These are phyloP conservation scores for Stomatorhinus walkeri DNA, from an alignment of 2,797 vertebrate species.

Conservation along the genomic window DNA sequence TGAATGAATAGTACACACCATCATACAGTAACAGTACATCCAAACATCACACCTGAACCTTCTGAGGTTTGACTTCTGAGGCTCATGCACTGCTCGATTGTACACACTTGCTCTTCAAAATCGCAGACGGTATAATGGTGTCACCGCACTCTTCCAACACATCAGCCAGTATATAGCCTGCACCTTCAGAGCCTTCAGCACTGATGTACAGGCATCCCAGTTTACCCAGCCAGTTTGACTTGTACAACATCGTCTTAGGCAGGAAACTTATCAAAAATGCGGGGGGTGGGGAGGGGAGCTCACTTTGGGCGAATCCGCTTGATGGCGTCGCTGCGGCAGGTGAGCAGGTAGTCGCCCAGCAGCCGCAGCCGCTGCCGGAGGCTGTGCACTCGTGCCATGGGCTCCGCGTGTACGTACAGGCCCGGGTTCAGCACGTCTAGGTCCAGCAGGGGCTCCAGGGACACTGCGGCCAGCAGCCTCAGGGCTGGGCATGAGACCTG, in stretches of 20 bases:
- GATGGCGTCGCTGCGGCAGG: conserved; percentile 79
- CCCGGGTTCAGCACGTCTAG: conserved; percentile 75
- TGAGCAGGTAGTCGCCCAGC: conserved; percentile 80
- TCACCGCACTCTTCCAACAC: not conserved
- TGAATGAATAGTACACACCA: not conserved
- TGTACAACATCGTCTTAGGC: not conserved
- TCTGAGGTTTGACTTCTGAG: not conserved
- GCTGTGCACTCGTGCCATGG: conserved; percentile 61
- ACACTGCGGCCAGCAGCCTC: conserved; percentile 70
- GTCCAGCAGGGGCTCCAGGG: conserved; percentile 77
- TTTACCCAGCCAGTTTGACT: not conserved
- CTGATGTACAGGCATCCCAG: not conserved
- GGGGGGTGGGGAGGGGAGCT: not conserved
- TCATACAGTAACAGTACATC: not conserved
- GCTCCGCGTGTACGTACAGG: conserved; percentile 69
- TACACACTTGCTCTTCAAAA: not conserved
- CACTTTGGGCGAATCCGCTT: conserved; percentile 64
- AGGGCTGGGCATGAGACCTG: conserved; percentile 78
- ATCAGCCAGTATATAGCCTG: not conserved
- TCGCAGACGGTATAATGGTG: not conserved
- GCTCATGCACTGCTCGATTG: not conserved
- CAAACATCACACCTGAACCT: not conserved
- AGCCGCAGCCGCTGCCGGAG: conserved; percentile 76
- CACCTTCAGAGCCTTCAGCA: not conserved
- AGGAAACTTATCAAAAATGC: not conserved